Conservation (phyloP, 2,113 vertebrate genomes). For the Sceloporus undulatus region DNA sequence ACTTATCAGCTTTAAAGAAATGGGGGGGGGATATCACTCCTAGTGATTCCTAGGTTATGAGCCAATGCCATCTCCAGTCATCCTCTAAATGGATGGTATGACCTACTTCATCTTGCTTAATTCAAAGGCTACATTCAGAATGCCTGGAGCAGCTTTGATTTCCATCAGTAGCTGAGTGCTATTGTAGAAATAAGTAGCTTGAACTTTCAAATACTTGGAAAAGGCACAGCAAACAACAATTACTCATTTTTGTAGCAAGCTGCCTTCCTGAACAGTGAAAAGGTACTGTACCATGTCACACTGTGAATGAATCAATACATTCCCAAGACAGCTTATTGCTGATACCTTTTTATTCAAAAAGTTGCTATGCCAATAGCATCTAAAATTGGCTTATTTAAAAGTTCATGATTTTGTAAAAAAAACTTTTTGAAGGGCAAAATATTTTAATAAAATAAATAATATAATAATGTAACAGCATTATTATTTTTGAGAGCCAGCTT, state of each 20-base stretch:
- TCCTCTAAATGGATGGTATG: constrained; percentile 12
- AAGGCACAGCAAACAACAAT: constrained; percentile 48
- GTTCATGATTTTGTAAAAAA: neutral
- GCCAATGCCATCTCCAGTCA: constrained; percentile 32
- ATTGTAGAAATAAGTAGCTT: constrained; percentile 44
- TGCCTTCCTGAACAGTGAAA: constrained; percentile 48
- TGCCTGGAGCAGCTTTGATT: constrained; percentile 41
- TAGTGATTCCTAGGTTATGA: constrained; percentile 28
- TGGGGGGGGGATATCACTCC: neutral
- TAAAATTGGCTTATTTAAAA: neutral
- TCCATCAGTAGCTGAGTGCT: constrained; percentile 20
- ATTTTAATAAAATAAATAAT: no score
- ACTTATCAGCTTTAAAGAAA: neutral
- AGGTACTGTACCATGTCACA: neutral
- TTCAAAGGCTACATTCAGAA: neutral
- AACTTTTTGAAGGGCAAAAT: no score
- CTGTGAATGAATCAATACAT: constrained; percentile 48
- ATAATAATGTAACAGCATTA: neutral
- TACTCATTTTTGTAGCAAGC: constrained; percentile 51
- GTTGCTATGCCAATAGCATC: neutral
- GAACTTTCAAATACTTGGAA: constrained; percentile 48
- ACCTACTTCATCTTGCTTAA: constrained; percentile 28
- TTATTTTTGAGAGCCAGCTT: neutral
- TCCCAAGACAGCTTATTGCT: neutral
- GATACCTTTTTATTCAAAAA: constrained; percentile 18